A percentile compares a stretch with the other conserved stretches of the same genome.
These are phyloP conservation scores for Bufo bufo DNA, from an alignment of 2,113 vertebrate species.

Conservation along the genomic window DNA sequence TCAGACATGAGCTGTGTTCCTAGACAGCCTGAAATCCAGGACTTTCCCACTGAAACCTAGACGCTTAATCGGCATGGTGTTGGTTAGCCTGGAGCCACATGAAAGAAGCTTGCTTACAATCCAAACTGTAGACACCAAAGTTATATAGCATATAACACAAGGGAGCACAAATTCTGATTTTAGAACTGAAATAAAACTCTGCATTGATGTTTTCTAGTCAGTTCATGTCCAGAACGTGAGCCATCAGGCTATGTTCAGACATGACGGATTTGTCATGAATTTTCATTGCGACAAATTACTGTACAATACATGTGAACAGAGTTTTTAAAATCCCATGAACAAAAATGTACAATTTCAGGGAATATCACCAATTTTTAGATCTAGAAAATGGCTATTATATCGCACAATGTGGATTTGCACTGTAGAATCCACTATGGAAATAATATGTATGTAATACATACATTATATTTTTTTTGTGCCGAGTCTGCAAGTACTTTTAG, in stretches of 20 bases:
- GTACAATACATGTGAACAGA: not conserved
- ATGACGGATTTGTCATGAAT: not conserved
- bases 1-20: not conserved
- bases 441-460: no score
- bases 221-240: not conserved
- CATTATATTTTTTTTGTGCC: no score
- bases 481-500: no score
- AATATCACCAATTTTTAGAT: no score
- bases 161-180: not conserved
- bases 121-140: not conserved
- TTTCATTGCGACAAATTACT: not conserved
- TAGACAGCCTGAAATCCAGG: not conserved
- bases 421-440: no score
- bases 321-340: not conserved
- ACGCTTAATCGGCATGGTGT: not conserved
- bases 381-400: no score
- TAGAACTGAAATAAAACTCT: not conserved
- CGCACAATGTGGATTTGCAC: no score
- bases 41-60: not conserved
- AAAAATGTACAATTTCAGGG: not conserved
- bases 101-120: not conserved
- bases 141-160: not conserved
- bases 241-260: not conserved
- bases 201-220: not conserved
- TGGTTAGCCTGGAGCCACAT: not conserved